A percentile compares a stretch with the other conserved stretches of the same genome.
These are phyloP conservation scores for Chloropsis hardwickii DNA, from an alignment of 2,113 vertebrate genomes.

Conservation along the genomic window DNA sequence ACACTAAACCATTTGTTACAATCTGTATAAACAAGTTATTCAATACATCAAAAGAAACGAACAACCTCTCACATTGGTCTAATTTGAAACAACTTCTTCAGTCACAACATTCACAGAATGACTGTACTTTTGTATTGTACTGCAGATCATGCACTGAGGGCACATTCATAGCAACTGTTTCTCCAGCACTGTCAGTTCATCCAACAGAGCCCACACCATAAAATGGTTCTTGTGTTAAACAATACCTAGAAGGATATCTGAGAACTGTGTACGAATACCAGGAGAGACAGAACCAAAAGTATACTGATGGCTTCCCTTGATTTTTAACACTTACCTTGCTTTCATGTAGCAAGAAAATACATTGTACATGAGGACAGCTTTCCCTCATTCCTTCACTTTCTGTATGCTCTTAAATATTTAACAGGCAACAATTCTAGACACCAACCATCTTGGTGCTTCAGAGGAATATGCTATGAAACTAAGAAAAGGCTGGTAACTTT, in stretches of 20 bases:
- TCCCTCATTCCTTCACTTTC: background rate
- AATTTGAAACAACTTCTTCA: background rate
- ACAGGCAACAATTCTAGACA: background rate
- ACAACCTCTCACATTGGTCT: background rate
- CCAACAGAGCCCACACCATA: background rate
- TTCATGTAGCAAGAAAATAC: background rate
- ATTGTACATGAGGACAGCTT: background rate
- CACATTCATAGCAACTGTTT: background rate
- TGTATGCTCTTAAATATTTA: background rate
- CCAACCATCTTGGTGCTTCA: background rate
- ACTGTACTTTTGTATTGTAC: background rate
- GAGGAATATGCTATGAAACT: background rate
- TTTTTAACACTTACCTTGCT: background rate
- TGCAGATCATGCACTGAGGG: background rate
- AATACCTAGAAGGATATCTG: background rate
- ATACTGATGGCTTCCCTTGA: background rate
- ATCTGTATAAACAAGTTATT: background rate
- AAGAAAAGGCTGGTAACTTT: background rate
- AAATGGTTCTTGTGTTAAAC: background rate
- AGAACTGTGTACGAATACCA: background rate
- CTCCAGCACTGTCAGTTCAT: background rate
- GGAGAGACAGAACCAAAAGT: background rate
- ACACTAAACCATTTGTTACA: background rate
- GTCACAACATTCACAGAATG: background rate
- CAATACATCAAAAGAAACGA: background rate